Conservation (phyloP, 2,113 vertebrate species). For the Heteronetta atricapilla region DNA sequence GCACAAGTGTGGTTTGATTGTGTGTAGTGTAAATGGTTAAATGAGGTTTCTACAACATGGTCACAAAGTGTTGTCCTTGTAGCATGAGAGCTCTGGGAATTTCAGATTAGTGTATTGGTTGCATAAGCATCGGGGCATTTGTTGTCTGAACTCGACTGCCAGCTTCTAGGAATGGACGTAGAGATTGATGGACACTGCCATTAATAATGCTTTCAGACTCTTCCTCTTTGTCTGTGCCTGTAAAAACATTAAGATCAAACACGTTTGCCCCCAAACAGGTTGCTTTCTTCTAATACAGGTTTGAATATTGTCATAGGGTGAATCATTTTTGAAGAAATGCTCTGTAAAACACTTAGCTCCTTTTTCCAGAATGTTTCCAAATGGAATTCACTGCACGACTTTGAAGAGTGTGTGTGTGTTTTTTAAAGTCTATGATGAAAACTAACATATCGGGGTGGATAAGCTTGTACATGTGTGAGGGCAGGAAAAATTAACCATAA, state of each 20-base stretch:
- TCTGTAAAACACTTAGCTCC: background rate
- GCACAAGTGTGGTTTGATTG: background rate
- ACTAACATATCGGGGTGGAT: fast-evolving
- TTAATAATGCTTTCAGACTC: background rate
- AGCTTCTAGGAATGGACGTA: fast-evolving
- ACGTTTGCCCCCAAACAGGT: background rate
- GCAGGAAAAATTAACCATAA: background rate
- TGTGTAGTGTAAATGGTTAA: fast-evolving
- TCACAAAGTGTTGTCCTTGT: background rate
- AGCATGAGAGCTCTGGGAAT: fast-evolving
- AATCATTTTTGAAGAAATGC: background rate
- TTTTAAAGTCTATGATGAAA: background rate
- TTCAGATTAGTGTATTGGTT: fast-evolving
- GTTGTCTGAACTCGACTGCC: background rate
- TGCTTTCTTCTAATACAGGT: background rate
- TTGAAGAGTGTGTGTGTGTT: background rate
- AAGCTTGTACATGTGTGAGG: background rate
- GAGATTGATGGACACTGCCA: background rate
- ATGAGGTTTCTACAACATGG: background rate
- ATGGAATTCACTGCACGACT: background rate
- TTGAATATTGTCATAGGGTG: background rate
- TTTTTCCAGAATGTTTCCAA: background rate
- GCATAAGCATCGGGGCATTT: background rate
- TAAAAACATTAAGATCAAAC: background rate
- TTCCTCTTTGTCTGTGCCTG: background rate